Evolutionary conservation across 2,797 vertebrate species (phyloP), one percentile per base, ranked within the genome.

Genomic region (Sebastiscus tertius): DNA sequence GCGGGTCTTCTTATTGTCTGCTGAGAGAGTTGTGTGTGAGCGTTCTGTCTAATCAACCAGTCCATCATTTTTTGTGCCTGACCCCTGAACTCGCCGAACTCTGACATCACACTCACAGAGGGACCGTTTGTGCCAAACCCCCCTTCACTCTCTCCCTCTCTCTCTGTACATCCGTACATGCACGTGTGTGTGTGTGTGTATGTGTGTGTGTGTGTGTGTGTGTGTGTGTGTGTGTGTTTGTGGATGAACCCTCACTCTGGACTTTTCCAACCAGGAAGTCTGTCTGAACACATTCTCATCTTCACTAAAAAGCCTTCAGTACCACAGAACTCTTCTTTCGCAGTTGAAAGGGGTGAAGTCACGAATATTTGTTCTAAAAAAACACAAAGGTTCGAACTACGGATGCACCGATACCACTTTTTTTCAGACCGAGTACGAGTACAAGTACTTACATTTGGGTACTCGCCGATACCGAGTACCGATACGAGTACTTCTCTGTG

Each of bases 41-140:
- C 31, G 20, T 54, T 36, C 22, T 65, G 49, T 64, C 20, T 61
- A 10, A 42, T 82, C 77, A 66, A 72, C 56, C 34, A 42, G 60
- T 81, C 68, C 75, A 69, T 72, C 9, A 59, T 29, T 67, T 80
- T 70, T 79, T 61, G 36, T 58, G 64, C 61, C 24, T 71, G 82
- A 84, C 65, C 79, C 12, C 54, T 84, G 72, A 76, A 75, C 75
- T 60, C 26, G 22, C 39, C 31, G 29, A 39, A 46, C 6, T 72
- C 8, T 79, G 85, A 79, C 72, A 75, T 85, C 79, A 73, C 63
- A 81, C 34, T 74, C 24, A 75, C 26, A 10, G 27, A 62, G n/a
- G 29, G 60, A 16, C 69, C 52, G 20, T 60, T 59, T 71, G 59
- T 81, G 22, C 5, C 20, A 59, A 72, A 7, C 49, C 49, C 49